Base-by-base conservation (phyloP, 2,888 invertebrate species). In the Eucera pruinosa region DNA sequence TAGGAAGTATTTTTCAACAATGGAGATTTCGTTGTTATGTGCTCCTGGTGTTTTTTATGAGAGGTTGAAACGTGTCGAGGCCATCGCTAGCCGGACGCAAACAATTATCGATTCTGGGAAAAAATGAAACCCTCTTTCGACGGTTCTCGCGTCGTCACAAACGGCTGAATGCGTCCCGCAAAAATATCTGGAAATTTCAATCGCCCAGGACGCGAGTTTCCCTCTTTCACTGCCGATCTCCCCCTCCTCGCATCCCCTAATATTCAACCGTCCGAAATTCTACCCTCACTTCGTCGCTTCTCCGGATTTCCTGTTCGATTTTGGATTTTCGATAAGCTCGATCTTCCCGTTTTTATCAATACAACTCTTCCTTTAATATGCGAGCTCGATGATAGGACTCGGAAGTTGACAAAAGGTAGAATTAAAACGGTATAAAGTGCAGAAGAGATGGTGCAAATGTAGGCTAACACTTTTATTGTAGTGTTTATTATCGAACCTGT, bases 21-120 rank as follows among this genome's bases (percentile, higher is more conserved):
- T 2, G 11, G 9, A 11, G 11, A 36, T 5, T 36, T 36, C 11
- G 36, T 41, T 41, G n/a, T n/a, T n/a, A n/a, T n/a, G n/a, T 2
- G 2, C 41, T 15, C 15, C 2, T 11, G 5, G 15, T 15, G 15
- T 41, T 41, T 15, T 36, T 15, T n/a, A 2, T 4, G 13, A 11
- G 6, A 9, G 36, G 13, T 23, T 41, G 13, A 65, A 18, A 9
- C 7, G 2, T 20, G 20, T 74, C 73, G 36, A 45, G 18, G 20
- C 74, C 65, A 52, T 66, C 57, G 36, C 65, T 73, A 33, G 18
- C 48, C 27, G 25, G 39, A 45, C 70, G 74, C 57, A 27, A 74
- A 70, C 78, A 78, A 83, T 83, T 82, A 83, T 79, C 67, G 78
- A 68, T 78, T 64, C 52, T 33, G 23, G 30, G 45, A 13, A 18